Percentiles rank a stretch among this genome's conserved stretches.
Conservation (phyloP, 2,113 vertebrate species). For the Coptodon bakossiorum region DNA sequence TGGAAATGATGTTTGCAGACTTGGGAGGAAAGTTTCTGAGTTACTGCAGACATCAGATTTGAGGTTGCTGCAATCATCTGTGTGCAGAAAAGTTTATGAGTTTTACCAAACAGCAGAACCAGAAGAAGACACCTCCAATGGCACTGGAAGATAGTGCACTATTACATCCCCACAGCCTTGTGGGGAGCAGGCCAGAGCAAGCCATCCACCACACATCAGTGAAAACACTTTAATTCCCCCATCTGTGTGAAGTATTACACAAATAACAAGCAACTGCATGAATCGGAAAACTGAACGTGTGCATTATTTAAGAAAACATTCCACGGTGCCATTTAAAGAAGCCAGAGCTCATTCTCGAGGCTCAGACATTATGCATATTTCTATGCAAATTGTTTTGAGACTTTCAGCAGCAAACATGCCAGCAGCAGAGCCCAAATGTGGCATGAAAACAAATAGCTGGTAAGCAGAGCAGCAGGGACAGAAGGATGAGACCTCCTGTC, state of each 20-base stretch:
- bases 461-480: slow-evolving; percentile 78
- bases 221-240: not conserved
- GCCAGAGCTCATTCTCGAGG: not conserved
- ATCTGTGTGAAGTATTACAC: not conserved
- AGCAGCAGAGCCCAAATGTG: slow-evolving; percentile 70
- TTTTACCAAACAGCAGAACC: slow-evolving; percentile 74
- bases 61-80: slow-evolving; percentile 54
- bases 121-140: slow-evolving; percentile 78
- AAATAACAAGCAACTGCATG: not conserved
- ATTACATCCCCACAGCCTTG: slow-evolving; percentile 79
- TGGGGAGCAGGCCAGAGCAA: slow-evolving; percentile 74
- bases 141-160: slow-evolving; percentile 73
- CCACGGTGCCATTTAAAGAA: not conserved
- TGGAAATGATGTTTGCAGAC: not conserved
- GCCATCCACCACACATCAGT: slow-evolving; percentile 51
- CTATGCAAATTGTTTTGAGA: not conserved
- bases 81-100: slow-evolving; percentile 62
- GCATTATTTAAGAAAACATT: not conserved
- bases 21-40: not conserved
- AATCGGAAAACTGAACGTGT: not conserved
- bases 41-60: slow-evolving; percentile 73
- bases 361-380: not conserved
- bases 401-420: slow-evolving; percentile 74
- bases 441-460: slow-evolving; percentile 75
- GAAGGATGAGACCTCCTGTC: slow-evolving; percentile 75